A percentile compares a stretch with the other conserved stretches of the same genome.
Conservation (phyloP, 2,888 invertebrate species). For the Cerceris rybyensis region DNA sequence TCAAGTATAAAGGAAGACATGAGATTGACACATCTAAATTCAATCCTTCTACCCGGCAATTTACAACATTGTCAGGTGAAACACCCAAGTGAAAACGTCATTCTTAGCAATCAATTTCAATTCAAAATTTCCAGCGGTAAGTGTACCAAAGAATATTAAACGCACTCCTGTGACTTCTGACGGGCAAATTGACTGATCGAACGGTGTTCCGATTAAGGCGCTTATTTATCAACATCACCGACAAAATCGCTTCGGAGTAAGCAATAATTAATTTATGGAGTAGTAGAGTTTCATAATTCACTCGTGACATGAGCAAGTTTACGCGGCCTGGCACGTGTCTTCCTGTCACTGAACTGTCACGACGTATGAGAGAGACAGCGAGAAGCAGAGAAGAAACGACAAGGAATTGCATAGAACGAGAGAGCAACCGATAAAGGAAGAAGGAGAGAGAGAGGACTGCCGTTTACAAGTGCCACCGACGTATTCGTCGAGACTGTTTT, state of each 20-base stretch:
- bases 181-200: constrained; percentile 19
- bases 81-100: too few species aligned
- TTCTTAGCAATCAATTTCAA: too few species aligned
- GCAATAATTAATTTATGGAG: constrained; percentile 60
- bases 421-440: neutral
- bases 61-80: too few species aligned
- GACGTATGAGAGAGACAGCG: constrained; percentile 18
- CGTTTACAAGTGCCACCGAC: constrained; percentile 23
- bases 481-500: constrained; percentile 61
- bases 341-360: constrained; percentile 49
- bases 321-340: constrained; percentile 50
- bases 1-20: too few species aligned
- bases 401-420: neutral
- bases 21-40: too few species aligned
- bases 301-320: constrained; percentile 57
- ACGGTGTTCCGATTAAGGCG: constrained; percentile 1
- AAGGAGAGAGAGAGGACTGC: neutral
- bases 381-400: neutral
- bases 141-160: neutral
- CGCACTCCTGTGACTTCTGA: neutral
- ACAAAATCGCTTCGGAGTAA: constrained; percentile 26
- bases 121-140: neutral
- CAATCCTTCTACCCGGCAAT: too few species aligned
- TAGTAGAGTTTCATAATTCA: constrained; percentile 57
- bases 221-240: constrained; percentile 28